phyloP scores from a whole-genome alignment of 2,888 invertebrate species.

The Lutraria lutraria region DNA sequence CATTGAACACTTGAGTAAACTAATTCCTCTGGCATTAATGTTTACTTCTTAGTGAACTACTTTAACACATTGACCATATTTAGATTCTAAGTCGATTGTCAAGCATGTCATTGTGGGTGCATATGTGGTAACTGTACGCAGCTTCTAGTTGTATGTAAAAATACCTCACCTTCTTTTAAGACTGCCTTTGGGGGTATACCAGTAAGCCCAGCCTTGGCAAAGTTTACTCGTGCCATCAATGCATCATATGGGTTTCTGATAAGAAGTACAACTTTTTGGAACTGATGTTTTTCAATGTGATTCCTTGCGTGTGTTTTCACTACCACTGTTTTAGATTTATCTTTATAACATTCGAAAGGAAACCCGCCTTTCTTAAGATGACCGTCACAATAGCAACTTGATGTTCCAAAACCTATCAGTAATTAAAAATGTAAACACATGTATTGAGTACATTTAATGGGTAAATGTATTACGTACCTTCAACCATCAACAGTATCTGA shows the following conservation, averaged over 20 bases:
- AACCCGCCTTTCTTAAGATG: not conserved
- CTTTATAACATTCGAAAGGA: not conserved
- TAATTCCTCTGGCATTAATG: too few species aligned
- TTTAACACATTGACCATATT: too few species aligned
- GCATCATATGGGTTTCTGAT: conserved; percentile 31
- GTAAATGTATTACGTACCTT: too few species aligned
- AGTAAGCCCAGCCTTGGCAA: conserved; percentile 9
- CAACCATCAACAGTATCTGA: too few species aligned
- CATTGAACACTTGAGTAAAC: too few species aligned
- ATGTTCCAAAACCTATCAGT: conserved; percentile 28
- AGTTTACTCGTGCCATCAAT: conserved; percentile 18
- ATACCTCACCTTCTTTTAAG: not conserved
- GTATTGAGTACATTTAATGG: too few species aligned
- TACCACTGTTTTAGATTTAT: not conserved
- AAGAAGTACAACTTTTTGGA: not conserved
- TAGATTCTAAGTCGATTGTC: too few species aligned
- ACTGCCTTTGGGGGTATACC: not conserved
- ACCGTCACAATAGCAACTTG: conserved; percentile 32
- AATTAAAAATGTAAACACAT: not conserved
- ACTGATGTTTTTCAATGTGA: not conserved
- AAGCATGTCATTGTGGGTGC: too few species aligned
- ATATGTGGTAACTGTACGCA: too few species aligned
- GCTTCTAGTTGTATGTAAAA: too few species aligned
- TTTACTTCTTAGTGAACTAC: too few species aligned
- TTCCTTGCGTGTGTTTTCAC: not conserved